phyloP scores from a whole-genome alignment of 2,888 invertebrate genomes.

The Brachylomia viminalis region DNA sequence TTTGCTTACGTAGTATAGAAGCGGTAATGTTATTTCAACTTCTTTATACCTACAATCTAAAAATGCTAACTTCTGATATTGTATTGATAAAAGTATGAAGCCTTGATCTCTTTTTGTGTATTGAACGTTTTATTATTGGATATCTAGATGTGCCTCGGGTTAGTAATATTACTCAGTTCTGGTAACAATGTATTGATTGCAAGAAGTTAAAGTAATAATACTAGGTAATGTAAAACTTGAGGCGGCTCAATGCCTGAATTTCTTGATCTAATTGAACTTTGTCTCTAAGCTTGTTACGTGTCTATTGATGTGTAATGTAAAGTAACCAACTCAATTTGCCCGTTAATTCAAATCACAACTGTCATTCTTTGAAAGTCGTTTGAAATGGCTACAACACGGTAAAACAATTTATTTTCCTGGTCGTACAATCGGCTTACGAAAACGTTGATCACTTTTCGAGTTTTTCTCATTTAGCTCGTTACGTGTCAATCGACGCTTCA shows the following conservation, averaged over 20 bases:
- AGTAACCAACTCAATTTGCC: too few relatives aligned
- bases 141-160: background rate
- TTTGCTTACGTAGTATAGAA: constrained; percentile 3
- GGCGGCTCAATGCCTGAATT: background rate
- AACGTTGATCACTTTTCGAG: too few relatives aligned
- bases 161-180: background rate
- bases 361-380: too few relatives aligned
- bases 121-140: constrained; percentile 2
- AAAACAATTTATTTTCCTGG: too few relatives aligned
- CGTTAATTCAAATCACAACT: background rate
- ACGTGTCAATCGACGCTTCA: too few relatives aligned
- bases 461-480: too few relatives aligned
- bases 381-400: background rate
- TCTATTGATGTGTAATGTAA: background rate
- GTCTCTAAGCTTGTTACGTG: background rate
- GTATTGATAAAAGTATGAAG: constrained; percentile 6
- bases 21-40: constrained; percentile 28
- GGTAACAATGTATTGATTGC: background rate
- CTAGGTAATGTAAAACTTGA: background rate
- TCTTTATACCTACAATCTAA: constrained; percentile 5
- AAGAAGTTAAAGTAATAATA: background rate
- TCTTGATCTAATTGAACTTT: background rate
- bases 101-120: background rate
- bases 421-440: too few relatives aligned
- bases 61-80: constrained; percentile 1